Conservation (phyloP, 2,888 invertebrate species). For the Notocelia uddmanniana region DNA sequence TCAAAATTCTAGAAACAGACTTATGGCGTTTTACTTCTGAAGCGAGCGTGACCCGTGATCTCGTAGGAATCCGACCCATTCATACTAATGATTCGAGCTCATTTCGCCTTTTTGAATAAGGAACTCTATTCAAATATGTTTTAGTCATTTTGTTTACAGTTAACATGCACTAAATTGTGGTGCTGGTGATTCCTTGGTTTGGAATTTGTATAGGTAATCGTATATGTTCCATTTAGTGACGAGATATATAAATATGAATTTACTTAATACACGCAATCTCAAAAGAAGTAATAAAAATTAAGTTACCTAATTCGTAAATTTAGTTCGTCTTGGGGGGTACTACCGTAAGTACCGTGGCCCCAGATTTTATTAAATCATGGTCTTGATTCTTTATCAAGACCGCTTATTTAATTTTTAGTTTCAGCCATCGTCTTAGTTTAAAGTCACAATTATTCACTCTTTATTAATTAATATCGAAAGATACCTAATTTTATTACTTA, state of each 20-base stretch:
- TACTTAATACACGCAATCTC: no score
- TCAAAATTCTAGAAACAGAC: background rate
- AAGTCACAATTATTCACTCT: background rate
- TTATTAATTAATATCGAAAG: background rate
- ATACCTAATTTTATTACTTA: slow-evolving; percentile 1
- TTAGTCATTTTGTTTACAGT: slow-evolving; percentile 27
- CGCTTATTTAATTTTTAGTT: no score
- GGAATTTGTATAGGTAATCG: no score
- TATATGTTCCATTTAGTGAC: background rate
- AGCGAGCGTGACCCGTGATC: slow-evolving; percentile 35
- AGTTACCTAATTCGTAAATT: no score
- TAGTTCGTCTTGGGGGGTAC: no score
- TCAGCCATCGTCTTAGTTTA: no score
- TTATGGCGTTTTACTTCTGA: slow-evolving; percentile 3
- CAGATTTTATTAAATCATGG: no score
- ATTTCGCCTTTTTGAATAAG: slow-evolving; percentile 32
- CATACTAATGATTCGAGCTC: slow-evolving; percentile 35
- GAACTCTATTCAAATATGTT: slow-evolving; percentile 32
- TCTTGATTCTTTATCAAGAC: no score
- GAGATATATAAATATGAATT: background rate
- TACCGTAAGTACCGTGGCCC: no score
- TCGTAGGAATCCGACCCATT: slow-evolving; percentile 41
- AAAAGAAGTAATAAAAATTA: no score
- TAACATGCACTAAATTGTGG: slow-evolving; percentile 19
- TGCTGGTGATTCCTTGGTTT: slow-evolving; percentile 4